phyloP scores from a whole-genome alignment of 1,140 invertebrate species.

The Plectrocnemia conspersa region DNA sequence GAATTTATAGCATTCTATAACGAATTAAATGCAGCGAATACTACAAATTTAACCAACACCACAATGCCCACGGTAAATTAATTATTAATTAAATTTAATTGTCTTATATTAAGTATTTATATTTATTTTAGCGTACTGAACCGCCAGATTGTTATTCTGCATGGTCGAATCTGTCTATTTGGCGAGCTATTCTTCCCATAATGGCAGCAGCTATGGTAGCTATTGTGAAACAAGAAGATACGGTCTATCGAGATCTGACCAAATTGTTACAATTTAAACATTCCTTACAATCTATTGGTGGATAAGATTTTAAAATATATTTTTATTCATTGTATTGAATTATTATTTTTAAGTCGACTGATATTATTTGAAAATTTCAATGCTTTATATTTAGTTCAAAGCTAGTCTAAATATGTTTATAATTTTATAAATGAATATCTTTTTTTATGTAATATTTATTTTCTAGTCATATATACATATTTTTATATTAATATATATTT shows the following conservation, averaged over 20 bases:
- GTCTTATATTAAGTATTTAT: slow-evolving; percentile 3
- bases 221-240: slow-evolving; percentile 44
- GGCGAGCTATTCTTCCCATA: slow-evolving; percentile 47
- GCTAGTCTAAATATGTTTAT: too few relatives aligned
- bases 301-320: slow-evolving; percentile 32
- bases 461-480: too few relatives aligned
- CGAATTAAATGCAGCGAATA: slow-evolving; percentile 40
- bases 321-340: slow-evolving; percentile 1
- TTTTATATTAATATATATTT: too few relatives aligned
- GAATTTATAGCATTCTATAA: slow-evolving; percentile 50
- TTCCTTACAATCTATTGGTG: slow-evolving; percentile 49
- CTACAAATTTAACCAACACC: slow-evolving; percentile 24
- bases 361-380: too few relatives aligned
- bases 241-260: slow-evolving; percentile 43
- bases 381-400: too few relatives aligned
- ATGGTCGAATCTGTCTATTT: slow-evolving; percentile 51
- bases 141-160: slow-evolving; percentile 49
- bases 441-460: too few relatives aligned
- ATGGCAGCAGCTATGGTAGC: slow-evolving; percentile 47
- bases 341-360: too few relatives aligned
- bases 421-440: too few relatives aligned
- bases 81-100: neutral
- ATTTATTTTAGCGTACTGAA: slow-evolving; percentile 42
- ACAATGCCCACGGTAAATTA: slow-evolving; percentile 12
- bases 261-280: slow-evolving; percentile 49